Percentiles rank a stretch among this genome's conserved stretches.
phyloP scores from a whole-genome alignment of 30 jellyfish, hydroid and myxozoan species.

The Turritopsis dohrnii region DNA sequence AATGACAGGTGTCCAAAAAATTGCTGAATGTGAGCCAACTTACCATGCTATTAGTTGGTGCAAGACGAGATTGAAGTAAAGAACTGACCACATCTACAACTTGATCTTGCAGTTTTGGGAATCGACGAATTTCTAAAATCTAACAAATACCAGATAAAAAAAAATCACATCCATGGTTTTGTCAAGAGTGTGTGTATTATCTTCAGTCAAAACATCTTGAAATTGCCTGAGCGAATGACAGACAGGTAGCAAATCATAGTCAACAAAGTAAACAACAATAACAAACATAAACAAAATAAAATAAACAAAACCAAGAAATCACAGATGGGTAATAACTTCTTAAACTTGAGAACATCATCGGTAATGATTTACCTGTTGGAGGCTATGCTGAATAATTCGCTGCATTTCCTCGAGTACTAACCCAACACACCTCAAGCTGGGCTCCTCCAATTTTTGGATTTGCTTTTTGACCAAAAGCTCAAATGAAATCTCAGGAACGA shows the following conservation, averaged over 20 bases:
- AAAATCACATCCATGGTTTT: too few relatives aligned
- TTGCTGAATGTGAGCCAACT: slow-evolving; percentile 15
- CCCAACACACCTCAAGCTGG: slow-evolving; percentile 85
- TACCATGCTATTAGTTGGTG: slow-evolving; percentile 76
- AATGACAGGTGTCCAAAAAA: too few relatives aligned
- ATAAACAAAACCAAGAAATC: too few relatives aligned
- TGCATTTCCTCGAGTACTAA: slow-evolving; percentile 95
- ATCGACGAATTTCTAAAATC: slow-evolving; percentile 79
- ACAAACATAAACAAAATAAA: background rate
- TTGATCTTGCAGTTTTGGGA: slow-evolving; percentile 77
- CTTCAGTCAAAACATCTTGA: too few relatives aligned
- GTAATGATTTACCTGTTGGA: slow-evolving; percentile 62
- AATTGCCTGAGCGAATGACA: too few relatives aligned
- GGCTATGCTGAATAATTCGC: slow-evolving; percentile 76
- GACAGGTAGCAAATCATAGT: background rate
- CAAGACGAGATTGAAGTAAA: slow-evolving; percentile 56
- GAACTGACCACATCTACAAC: slow-evolving; percentile 80
- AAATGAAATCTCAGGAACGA: slow-evolving; percentile 92
- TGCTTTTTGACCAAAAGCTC: slow-evolving; percentile 84
- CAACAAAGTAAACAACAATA: too few relatives aligned
- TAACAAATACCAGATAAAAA: background rate
- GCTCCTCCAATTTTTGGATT: slow-evolving; percentile 84
- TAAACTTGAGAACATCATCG: background rate
- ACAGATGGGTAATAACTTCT: background rate
- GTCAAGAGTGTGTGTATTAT: too few relatives aligned